phyloP scores from a whole-genome alignment of 2,888 invertebrate species.

The Loripinus fragilis region DNA sequence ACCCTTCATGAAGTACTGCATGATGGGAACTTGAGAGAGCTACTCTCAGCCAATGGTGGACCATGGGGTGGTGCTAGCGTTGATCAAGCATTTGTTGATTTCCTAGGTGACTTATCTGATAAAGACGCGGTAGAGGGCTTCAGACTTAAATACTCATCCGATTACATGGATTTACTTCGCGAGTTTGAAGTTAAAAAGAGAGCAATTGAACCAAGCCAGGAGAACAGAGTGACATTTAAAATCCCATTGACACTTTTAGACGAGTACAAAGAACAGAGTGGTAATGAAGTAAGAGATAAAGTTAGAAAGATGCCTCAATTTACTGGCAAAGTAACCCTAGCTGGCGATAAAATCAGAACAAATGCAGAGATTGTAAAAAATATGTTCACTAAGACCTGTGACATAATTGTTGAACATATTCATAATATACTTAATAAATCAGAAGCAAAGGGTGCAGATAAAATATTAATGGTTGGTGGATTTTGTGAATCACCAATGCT shows the following conservation, averaged over 20 bases:
- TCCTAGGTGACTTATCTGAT: not conserved
- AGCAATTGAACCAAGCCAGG: not conserved
- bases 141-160: not conserved
- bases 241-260: constrained; percentile 1
- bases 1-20: not conserved
- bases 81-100: not conserved
- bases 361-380: constrained; percentile 11
- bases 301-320: not conserved
- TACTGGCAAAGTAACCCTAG: not conserved
- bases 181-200: constrained; percentile 20
- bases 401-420: constrained; percentile 24
- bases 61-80: not conserved
- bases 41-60: not conserved
- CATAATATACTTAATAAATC: constrained; percentile 15
- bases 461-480: constrained; percentile 56
- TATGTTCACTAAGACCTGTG: constrained; percentile 24
- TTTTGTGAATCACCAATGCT: constrained; percentile 51
- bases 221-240: constrained; percentile 9
- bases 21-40: not conserved
- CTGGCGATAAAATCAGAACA: not conserved
- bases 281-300: not conserved
- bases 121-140: not conserved
- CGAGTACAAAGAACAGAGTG: not conserved
- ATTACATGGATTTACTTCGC: not conserved
- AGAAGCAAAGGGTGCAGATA: constrained; percentile 13